These are phyloP conservation scores for Cherax quadricarinatus DNA, from an alignment of 1,140 invertebrate genomes.

Conservation along the genomic window DNA sequence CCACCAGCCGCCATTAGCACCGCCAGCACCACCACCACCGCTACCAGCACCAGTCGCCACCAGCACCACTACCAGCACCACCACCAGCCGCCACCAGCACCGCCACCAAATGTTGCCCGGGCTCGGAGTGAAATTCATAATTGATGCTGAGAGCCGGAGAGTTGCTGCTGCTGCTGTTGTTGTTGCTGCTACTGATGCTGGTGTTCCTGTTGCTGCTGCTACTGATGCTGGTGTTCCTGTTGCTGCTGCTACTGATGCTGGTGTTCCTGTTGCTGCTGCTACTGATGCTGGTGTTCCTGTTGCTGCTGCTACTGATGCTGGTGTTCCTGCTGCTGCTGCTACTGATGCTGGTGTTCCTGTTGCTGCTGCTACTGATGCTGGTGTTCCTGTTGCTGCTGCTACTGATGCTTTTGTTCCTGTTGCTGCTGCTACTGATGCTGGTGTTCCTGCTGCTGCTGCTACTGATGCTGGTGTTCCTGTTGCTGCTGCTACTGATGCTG, in stretches of 20 bases:
- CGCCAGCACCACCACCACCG: neutral
- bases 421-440: neutral
- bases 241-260: too few relatives aligned
- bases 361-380: neutral
- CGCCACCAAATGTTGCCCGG: neutral
- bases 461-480: neutral
- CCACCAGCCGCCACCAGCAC: neutral
- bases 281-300: too few relatives aligned
- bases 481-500: neutral
- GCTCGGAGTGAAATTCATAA: slow-evolving; percentile 16
- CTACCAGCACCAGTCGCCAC: neutral
- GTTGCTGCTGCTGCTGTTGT: neutral
- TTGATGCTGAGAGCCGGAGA: slow-evolving; percentile 11
- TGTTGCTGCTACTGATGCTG: too few relatives aligned
- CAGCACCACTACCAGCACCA: neutral
- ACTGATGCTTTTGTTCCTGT: too few relatives aligned
- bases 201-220: too few relatives aligned
- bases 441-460: neutral
- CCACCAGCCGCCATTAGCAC: too few relatives aligned
- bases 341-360: too few relatives aligned
- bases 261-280: too few relatives aligned
- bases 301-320: too few relatives aligned
- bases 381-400: neutral
- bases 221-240: too few relatives aligned
- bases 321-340: too few relatives aligned